Conservation (phyloP, 2,113 vertebrate genomes). For the Turdus rufiventris region DNA sequence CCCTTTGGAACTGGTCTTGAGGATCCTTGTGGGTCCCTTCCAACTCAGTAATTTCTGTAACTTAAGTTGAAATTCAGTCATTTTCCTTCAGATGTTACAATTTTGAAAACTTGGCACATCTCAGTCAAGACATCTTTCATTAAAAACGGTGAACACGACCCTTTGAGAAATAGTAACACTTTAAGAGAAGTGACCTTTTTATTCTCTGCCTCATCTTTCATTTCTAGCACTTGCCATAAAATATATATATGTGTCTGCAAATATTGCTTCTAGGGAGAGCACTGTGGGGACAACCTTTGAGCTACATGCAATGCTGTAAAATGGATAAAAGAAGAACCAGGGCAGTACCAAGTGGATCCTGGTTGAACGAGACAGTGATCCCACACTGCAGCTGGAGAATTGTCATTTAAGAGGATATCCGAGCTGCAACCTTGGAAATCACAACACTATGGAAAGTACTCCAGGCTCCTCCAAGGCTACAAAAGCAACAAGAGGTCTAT, state of each 20-base stretch:
- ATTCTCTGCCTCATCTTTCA: neutral
- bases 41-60: neutral
- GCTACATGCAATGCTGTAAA: rapidly evolving
- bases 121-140: neutral
- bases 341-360: neutral
- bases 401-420: neutral
- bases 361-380: neutral
- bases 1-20: neutral
- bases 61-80: neutral
- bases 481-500: neutral
- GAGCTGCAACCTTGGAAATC: neutral
- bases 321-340: neutral
- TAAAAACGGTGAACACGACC: neutral
- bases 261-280: neutral
- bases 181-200: neutral
- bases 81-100: neutral
- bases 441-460: neutral
- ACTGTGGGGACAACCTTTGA: neutral
- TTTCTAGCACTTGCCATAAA: neutral
- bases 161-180: neutral
- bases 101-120: neutral
- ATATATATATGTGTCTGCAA: neutral
- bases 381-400: neutral
- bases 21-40: neutral
- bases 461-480: neutral